A percentile compares a stretch with the other conserved stretches of the same genome.
Conservation (phyloP, 2,888 invertebrate species). For the Lacanobia oleracea region DNA sequence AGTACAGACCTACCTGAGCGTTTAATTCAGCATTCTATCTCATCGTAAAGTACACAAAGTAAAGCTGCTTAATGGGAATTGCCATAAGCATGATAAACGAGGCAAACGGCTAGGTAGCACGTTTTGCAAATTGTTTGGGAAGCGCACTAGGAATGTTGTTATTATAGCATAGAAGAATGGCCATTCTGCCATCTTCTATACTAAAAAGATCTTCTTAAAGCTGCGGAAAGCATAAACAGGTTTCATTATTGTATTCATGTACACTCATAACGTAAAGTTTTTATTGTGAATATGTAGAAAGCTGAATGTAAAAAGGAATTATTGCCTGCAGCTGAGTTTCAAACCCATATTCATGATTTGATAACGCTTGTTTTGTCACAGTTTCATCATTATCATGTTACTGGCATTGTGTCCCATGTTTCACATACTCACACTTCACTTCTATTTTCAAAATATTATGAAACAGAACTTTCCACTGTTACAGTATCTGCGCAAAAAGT, state of each 20-base stretch:
- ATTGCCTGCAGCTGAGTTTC: too few relatives aligned
- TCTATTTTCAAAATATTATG: not conserved
- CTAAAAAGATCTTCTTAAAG: not conserved
- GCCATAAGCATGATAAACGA: slow-evolving; percentile 1
- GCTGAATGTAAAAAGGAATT: too few relatives aligned
- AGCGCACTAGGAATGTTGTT: slow-evolving; percentile 4
- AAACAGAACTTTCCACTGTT: not conserved
- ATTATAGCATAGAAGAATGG: not conserved
- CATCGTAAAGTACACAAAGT: slow-evolving; percentile 1
- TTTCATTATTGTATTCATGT: too few relatives aligned
- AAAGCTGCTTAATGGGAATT: not conserved
- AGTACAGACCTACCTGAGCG: not conserved
- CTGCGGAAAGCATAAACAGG: too few relatives aligned
- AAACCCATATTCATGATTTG: too few relatives aligned
- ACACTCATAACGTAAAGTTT: not conserved
- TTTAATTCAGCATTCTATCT: not conserved
- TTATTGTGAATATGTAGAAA: not conserved
- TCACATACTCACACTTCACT: too few relatives aligned
- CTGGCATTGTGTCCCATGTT: too few relatives aligned
- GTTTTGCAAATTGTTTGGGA: slow-evolving; percentile 5
- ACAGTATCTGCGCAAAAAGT: not conserved
- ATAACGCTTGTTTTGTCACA: too few relatives aligned
- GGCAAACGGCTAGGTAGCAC: not conserved
- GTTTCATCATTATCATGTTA: too few relatives aligned
- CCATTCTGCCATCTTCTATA: not conserved